Percentiles rank a stretch among this genome's conserved stretches.
These are phyloP conservation scores for Furcifer pardalis DNA, from an alignment of 2,797 vertebrate species.

Conservation along the genomic window DNA sequence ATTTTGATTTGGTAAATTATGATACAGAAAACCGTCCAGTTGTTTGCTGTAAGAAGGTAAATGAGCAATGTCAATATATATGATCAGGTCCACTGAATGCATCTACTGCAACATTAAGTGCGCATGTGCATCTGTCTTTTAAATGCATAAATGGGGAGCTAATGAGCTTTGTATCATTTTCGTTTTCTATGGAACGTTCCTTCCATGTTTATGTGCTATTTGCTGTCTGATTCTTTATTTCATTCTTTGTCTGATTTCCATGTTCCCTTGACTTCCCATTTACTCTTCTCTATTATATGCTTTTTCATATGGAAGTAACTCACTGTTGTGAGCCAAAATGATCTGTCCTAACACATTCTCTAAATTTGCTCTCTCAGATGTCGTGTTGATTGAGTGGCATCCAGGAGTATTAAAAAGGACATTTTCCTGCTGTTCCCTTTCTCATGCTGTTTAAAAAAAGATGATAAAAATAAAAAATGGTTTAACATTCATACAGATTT, in stretches of 20 bases:
- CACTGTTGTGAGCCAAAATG: background rate
- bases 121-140: no score
- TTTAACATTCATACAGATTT: no score
- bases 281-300: fast-evolving
- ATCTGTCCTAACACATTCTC: background rate
- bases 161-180: no score
- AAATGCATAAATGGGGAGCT: no score
- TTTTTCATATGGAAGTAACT: background rate
- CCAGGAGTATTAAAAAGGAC: background rate
- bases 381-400: background rate
- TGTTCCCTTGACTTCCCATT: background rate
- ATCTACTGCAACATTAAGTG: background rate
- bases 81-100: background rate
- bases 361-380: background rate
- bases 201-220: background rate
- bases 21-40: background rate
- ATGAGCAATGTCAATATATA: background rate
- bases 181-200: no score
- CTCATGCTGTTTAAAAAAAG: no score
- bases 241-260: background rate
- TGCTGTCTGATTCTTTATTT: background rate
- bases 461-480: no score
- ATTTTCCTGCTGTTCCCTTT: background rate
- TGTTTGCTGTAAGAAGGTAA: background rate
- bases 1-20: background rate